These are phyloP conservation scores for Chouioia cunea DNA, from an alignment of 2,888 invertebrate genomes.

Conservation along the genomic window DNA sequence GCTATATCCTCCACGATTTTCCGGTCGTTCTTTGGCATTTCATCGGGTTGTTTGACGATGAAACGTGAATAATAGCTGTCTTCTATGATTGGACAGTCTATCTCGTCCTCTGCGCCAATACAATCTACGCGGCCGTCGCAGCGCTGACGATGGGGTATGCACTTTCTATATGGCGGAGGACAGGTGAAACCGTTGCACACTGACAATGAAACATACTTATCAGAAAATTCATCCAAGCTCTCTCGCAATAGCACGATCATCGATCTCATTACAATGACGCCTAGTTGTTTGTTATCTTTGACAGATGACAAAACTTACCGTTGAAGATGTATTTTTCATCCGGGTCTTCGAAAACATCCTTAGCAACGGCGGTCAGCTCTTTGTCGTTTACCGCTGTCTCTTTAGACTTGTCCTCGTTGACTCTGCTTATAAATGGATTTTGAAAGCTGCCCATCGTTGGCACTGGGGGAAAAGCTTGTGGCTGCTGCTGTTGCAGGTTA, in stretches of 20 bases:
- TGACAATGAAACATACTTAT: background rate
- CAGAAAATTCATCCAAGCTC: background rate
- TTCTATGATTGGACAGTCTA: conserved; percentile 71
- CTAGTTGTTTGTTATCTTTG: background rate
- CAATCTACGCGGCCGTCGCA: conserved; percentile 80
- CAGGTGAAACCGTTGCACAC: conserved; percentile 75
- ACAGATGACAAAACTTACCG: conserved; percentile 10
- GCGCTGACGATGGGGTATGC: conserved; percentile 73
- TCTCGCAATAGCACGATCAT: too few species aligned
- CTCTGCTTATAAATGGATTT: background rate
- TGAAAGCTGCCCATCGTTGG: background rate
- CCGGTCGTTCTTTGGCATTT: background rate
- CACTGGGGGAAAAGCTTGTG: conserved; percentile 5
- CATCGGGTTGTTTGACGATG: background rate
- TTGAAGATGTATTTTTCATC: conserved; percentile 6
- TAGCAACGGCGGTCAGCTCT: too few species aligned
- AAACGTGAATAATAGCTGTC: conserved; percentile 30
- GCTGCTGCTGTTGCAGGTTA: background rate
- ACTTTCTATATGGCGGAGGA: conserved; percentile 75
- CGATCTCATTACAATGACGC: too few species aligned
- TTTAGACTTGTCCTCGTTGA: background rate
- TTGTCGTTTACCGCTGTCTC: too few species aligned
- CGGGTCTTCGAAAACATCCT: conserved; percentile 12
- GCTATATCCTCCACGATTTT: background rate
- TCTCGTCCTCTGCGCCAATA: conserved; percentile 80